Conservation (phyloP, 1,140 invertebrate species). For the Leptopilina boulardi region DNA sequence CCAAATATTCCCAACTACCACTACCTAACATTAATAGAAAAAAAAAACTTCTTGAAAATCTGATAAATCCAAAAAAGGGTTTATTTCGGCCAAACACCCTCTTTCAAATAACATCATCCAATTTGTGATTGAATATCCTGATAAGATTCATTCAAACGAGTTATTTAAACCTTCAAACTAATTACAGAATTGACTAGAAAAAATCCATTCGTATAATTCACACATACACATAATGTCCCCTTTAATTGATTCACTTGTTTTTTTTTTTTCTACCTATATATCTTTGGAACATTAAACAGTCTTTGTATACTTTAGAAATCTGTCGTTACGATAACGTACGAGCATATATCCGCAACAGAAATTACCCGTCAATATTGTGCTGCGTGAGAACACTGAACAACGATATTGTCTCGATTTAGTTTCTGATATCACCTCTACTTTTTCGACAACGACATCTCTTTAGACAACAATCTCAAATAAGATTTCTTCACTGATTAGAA, state of each 20-base stretch:
- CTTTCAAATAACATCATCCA: not conserved
- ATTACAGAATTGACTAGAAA: slow-evolving; percentile 61
- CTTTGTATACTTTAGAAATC: slow-evolving; percentile 58
- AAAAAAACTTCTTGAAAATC: not conserved
- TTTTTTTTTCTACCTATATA: slow-evolving; percentile 64
- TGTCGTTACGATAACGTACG: slow-evolving; percentile 38
- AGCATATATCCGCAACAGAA: slow-evolving; percentile 36
- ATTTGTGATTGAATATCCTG: not conserved
- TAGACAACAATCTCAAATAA: not conserved
- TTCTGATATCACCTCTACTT: not conserved
- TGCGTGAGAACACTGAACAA: slow-evolving; percentile 57
- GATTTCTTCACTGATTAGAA: not conserved
- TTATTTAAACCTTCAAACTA: slow-evolving; percentile 10
- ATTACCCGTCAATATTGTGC: slow-evolving; percentile 65
- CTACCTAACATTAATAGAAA: too few relatives aligned
- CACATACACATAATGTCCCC: slow-evolving; percentile 45
- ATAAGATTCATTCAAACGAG: not conserved
- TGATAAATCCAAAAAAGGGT: not conserved
- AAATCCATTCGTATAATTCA: slow-evolving; percentile 44
- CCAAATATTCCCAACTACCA: too few relatives aligned
- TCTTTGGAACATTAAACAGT: slow-evolving; percentile 65
- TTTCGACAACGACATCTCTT: not conserved
- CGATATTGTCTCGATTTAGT: slow-evolving; percentile 37
- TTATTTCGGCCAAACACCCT: not conserved
- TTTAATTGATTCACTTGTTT: slow-evolving; percentile 56